These are phyloP conservation scores for Coenobita brevimanus DNA, from an alignment of 1,140 invertebrate genomes.

Conservation along the genomic window DNA sequence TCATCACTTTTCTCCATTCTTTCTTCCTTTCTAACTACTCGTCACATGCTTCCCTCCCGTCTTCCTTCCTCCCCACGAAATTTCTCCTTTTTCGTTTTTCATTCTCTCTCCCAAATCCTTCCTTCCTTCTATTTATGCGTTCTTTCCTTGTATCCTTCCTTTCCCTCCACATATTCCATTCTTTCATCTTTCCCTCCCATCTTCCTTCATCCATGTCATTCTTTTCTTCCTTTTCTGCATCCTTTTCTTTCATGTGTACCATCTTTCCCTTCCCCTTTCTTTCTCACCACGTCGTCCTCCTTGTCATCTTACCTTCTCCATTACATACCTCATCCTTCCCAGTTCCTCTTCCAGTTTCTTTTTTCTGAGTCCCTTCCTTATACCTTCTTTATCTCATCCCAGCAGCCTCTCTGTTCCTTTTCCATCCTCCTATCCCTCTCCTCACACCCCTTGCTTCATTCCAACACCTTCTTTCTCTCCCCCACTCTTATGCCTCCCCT, in stretches of 20 bases:
- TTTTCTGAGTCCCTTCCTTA: not conserved
- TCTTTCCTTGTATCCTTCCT: no score
- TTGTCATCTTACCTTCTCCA: not conserved
- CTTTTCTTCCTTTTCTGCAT: not conserved
- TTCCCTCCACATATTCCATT: not conserved
- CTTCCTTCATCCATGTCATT: not conserved
- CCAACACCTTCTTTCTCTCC: conserved; percentile 24
- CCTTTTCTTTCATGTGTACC: not conserved
- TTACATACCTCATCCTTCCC: not conserved
- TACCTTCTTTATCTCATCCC: no score
- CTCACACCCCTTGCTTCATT: no score
- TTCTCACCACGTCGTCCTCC: not conserved
- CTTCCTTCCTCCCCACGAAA: not conserved
- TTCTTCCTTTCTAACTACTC: no score
- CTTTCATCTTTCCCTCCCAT: not conserved
- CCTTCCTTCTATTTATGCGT: not conserved
- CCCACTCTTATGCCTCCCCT: not conserved
- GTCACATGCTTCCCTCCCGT: no score
- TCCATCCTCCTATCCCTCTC: not conserved
- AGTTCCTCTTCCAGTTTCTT: not conserved
- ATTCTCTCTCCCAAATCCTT: no score
- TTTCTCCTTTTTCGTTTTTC: not conserved
- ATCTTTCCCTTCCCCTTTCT: not conserved
- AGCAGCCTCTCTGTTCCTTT: not conserved
- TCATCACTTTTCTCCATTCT: no score